These are phyloP conservation scores for Ptychoptera contaminata DNA, from an alignment of 2,888 invertebrate genomes.

Conservation along the genomic window DNA sequence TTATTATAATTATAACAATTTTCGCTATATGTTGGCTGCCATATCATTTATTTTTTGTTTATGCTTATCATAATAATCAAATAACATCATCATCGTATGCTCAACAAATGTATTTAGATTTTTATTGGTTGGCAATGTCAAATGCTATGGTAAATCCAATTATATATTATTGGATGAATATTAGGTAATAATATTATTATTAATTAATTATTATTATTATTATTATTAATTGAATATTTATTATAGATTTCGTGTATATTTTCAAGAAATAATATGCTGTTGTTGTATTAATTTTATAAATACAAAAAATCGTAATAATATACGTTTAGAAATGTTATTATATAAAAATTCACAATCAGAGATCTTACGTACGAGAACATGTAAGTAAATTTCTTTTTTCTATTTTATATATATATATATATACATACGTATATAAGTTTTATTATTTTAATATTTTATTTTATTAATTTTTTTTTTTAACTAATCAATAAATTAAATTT, in stretches of 20 bases:
- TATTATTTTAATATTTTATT: too few species aligned
- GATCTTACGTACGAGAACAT: constrained; percentile 6
- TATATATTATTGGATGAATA: constrained; percentile 89
- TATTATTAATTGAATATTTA: constrained; percentile 7
- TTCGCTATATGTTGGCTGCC: constrained; percentile 84
- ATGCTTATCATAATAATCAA: constrained; percentile 42
- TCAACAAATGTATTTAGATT: constrained; percentile 70
- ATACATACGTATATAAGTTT: too few species aligned
- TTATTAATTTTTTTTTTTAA: too few species aligned
- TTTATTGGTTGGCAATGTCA: constrained; percentile 86
- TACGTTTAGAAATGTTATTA: constrained; percentile 2
- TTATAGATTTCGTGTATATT: constrained; percentile 52
- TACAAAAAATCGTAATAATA: constrained; percentile 4
- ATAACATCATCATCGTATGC: constrained; percentile 57
- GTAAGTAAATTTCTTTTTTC: constrained; percentile 1
- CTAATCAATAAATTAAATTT: not conserved
- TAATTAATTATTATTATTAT: not conserved
- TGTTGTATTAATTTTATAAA: constrained; percentile 29
- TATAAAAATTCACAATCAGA: constrained; percentile 7
- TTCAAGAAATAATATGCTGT: constrained; percentile 50
- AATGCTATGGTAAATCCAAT: constrained; percentile 87
- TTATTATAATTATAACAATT: constrained; percentile 69
- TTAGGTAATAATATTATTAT: constrained; percentile 37
- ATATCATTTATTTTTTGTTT: constrained; percentile 75
- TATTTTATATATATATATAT: too few species aligned